Percentiles rank a stretch among this genome's conserved stretches.
Conservation (phyloP, 2,113 vertebrate genomes). For the Caretta caretta region DNA sequence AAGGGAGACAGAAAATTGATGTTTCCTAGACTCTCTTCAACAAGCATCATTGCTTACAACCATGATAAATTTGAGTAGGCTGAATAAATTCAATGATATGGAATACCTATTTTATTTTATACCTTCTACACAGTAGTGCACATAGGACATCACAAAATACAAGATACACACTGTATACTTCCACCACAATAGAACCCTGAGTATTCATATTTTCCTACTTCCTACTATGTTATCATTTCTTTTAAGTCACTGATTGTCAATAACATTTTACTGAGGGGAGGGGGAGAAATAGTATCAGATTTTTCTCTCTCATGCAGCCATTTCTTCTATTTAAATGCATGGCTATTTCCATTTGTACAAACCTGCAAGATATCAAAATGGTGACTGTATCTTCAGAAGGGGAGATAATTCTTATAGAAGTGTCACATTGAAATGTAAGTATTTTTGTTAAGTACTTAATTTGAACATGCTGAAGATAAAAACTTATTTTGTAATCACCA, state of each 20-base stretch:
- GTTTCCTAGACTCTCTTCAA: neutral
- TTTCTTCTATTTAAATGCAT: neutral
- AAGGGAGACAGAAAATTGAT: neutral
- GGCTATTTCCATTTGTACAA: neutral
- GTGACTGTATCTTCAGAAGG: neutral
- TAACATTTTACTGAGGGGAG: neutral
- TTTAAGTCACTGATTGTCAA: neutral
- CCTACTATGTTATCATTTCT: neutral
- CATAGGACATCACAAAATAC: neutral
- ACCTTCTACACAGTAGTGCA: neutral
- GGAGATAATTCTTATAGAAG: neutral
- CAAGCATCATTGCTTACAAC: neutral
- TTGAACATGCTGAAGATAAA: slow-evolving; percentile 15
- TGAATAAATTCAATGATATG: neutral
- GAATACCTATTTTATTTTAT: neutral
- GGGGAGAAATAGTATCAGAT: neutral
- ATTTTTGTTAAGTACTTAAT: neutral
- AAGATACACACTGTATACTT: fast-evolving
- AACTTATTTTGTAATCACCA: neutral
- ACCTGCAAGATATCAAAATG: neutral
- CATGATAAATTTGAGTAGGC: neutral
- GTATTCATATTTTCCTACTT: neutral
- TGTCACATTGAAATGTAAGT: neutral
- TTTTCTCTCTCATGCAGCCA: neutral
- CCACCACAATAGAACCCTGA: neutral